Percentiles rank a stretch among this genome's conserved stretches.
Evolutionary conservation across 2,888 invertebrate species (phyloP).

Genomic region (Heliconius ethilla): DNA sequence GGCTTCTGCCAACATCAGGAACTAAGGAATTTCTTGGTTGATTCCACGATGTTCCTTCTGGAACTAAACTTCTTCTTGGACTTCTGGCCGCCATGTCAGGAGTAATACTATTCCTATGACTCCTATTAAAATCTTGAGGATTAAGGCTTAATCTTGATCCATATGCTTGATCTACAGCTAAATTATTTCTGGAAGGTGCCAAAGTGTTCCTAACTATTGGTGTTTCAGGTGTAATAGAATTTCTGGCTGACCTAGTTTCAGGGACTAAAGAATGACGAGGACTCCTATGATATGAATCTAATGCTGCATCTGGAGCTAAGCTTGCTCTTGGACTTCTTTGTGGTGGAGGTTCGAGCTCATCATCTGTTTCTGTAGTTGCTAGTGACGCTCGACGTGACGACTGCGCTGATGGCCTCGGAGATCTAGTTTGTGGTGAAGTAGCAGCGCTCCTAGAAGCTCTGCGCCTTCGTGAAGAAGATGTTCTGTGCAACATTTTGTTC

Average conservation of each 20-base stretch:
- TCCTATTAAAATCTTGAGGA: constrained; percentile 80
- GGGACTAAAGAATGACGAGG: constrained; percentile 82
- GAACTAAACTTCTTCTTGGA: constrained; percentile 83
- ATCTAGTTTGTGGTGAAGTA: constrained; percentile 83
- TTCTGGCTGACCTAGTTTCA: constrained; percentile 82
- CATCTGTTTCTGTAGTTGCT: constrained; percentile 84
- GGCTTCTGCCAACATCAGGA: constrained; percentile 82
- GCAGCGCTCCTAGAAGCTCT: constrained; percentile 85
- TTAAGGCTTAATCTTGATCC: constrained; percentile 82
- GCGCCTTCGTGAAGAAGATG: constrained; percentile 85
- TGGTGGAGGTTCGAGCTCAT: constrained; percentile 75
- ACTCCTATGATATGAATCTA: constrained; percentile 80
- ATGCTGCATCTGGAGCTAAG: constrained; percentile 80
- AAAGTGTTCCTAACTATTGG: constrained; percentile 80
- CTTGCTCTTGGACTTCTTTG: constrained; percentile 82
- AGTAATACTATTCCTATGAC: constrained; percentile 76
- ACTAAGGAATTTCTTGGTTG: constrained; percentile 83
- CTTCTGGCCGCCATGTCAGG: constrained; percentile 78
- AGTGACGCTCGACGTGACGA: constrained; percentile 81
- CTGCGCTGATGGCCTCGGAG: constrained; percentile 75
- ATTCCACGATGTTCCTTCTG: constrained; percentile 80
- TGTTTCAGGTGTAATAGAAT: constrained; percentile 84
- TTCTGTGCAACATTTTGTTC: constrained; percentile 83
- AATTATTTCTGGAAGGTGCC: constrained; percentile 82
- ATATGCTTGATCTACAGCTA: constrained; percentile 81